These are phyloP conservation scores for Chlorops oryzae DNA, from an alignment of 1,140 invertebrate genomes.

Conservation along the genomic window DNA sequence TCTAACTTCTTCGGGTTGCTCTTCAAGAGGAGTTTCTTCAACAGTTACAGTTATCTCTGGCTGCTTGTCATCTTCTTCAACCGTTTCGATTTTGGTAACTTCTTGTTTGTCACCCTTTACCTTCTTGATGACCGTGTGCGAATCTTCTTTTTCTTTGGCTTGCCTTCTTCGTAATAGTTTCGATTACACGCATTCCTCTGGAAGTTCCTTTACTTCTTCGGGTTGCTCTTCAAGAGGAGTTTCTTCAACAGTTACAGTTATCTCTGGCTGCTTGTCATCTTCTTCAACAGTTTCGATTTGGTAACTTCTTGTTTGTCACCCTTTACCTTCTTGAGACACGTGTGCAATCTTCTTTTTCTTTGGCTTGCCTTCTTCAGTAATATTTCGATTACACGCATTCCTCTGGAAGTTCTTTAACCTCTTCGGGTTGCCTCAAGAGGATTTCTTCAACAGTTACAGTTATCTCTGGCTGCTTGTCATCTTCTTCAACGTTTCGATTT, in stretches of 20 bases:
- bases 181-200: constrained; percentile 18
- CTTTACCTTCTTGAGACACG: constrained; percentile 11
- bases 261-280: constrained; percentile 37
- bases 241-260: constrained; percentile 21
- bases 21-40: constrained; percentile 22
- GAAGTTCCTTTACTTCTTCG: constrained; percentile 11
- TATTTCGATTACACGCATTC: constrained; percentile 16
- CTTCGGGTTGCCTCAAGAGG: constrained; percentile 28
- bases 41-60: constrained; percentile 24
- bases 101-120: constrained; percentile 32
- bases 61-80: constrained; percentile 24
- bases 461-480: constrained; percentile 15
- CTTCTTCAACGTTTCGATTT: constrained; percentile 35
- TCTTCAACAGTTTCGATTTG: constrained; percentile 23
- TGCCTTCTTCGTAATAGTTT: constrained; percentile 18
- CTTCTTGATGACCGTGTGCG: constrained; percentile 33
- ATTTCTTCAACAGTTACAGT: constrained; percentile 26
- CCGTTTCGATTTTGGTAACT: constrained; percentile 36
- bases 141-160: constrained; percentile 29
- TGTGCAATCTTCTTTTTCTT: constrained; percentile 15
- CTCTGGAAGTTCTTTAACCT: constrained; percentile 47
- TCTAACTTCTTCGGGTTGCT: constrained; percentile 25
- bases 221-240: constrained; percentile 22
- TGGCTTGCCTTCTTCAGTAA: constrained; percentile 12
- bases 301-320: constrained; percentile 21